Percentiles rank a stretch among this genome's conserved stretches.
Conservation (phyloP, 2,113 vertebrate genomes). For the Sander vitreus region DNA sequence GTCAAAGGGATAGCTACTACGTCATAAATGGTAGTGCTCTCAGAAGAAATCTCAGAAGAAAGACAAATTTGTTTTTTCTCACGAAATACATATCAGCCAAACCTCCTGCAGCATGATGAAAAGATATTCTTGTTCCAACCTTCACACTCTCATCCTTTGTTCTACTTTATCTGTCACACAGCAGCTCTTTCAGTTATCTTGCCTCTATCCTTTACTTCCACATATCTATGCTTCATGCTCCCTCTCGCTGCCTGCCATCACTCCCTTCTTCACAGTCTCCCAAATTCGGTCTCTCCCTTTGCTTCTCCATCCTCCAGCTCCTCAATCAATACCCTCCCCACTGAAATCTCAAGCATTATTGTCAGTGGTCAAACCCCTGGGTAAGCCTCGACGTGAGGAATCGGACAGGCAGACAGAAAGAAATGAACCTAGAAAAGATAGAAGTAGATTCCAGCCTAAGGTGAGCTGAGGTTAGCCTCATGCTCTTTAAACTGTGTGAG, state of each 20-base stretch:
- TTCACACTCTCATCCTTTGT: slow-evolving; percentile 17
- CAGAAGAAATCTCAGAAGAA: neutral
- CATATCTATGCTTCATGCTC: slow-evolving; percentile 12
- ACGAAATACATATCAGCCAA: neutral
- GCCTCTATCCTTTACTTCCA: slow-evolving; percentile 23
- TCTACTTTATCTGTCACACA: slow-evolving; percentile 21
- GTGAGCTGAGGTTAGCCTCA: slow-evolving; percentile 59
- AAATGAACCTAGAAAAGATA: slow-evolving; percentile 42
- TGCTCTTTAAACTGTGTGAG: slow-evolving; percentile 15
- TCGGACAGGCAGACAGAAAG: slow-evolving; percentile 49
- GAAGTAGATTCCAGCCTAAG: slow-evolving; percentile 53
- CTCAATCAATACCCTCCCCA: slow-evolving; percentile 58
- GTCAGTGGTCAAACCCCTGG: slow-evolving; percentile 52
- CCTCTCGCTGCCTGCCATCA: slow-evolving; percentile 6
- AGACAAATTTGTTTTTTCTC: neutral
- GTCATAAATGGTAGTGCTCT: neutral
- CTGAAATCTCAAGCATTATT: slow-evolving; percentile 49
- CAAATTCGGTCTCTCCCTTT: neutral
- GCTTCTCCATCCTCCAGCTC: slow-evolving; percentile 39
- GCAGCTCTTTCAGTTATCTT: slow-evolving; percentile 28
- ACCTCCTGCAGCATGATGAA: neutral
- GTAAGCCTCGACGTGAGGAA: slow-evolving; percentile 48
- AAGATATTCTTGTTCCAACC: slow-evolving; percentile 8
- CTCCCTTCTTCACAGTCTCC: slow-evolving; percentile 9
- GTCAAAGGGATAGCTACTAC: neutral